These are phyloP conservation scores for Troides helena DNA, from an alignment of 2,888 invertebrate genomes.

Conservation along the genomic window DNA sequence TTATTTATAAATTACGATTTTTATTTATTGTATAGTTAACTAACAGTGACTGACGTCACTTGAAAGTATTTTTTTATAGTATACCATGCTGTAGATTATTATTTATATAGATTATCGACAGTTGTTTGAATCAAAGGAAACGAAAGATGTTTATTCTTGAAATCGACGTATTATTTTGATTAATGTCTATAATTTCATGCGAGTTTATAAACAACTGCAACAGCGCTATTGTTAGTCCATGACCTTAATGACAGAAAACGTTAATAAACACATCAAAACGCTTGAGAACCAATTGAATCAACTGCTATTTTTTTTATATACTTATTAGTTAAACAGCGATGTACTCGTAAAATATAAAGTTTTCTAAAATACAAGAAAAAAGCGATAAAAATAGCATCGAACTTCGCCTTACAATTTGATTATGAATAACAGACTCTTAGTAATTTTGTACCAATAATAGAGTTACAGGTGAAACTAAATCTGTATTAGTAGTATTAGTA, in stretches of 20 bases:
- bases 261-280: constrained; percentile 25
- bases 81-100: no score
- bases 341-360: background rate
- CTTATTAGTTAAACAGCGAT: background rate
- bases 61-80: no score
- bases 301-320: constrained; percentile 5
- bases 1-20: constrained; percentile 14
- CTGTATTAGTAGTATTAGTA: background rate
- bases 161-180: background rate
- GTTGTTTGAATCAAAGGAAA: no score
- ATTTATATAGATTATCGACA: no score
- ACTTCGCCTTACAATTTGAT: no score
- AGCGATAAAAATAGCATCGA: no score
- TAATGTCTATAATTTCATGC: background rate
- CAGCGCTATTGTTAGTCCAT: constrained; percentile 23
- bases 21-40: no score
- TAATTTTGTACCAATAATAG: background rate
- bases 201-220: constrained; percentile 3
- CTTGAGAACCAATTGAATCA: constrained; percentile 15
- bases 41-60: no score
- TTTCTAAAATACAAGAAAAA: no score
- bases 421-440: background rate
- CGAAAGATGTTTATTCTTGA: no score
- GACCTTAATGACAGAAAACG: constrained; percentile 28
- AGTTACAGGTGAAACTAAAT: background rate